A percentile compares a stretch with the other conserved stretches of the same genome.
phyloP scores from a whole-genome alignment of 2,113 vertebrate species.

The Gasterosteus nipponicus region DNA sequence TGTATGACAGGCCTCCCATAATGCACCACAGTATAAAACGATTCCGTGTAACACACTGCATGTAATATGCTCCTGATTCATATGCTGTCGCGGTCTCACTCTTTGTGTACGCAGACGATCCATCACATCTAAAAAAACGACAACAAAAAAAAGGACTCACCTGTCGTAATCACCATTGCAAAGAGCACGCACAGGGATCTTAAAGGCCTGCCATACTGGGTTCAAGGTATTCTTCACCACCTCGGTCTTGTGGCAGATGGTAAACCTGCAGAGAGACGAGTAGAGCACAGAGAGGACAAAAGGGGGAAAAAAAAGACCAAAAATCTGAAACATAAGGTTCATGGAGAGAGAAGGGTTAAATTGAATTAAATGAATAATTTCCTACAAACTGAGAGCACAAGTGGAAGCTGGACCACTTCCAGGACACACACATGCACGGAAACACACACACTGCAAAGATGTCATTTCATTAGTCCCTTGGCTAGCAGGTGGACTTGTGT shows the following conservation, averaged over 20 bases:
- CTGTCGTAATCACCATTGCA: conserved; percentile 95
- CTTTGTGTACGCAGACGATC: not conserved
- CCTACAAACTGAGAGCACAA: not conserved
- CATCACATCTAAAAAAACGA: not conserved
- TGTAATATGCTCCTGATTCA: no score
- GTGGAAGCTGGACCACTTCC: not conserved
- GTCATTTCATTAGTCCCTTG: conserved; percentile 52
- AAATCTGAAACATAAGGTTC: no score
- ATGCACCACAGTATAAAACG: not conserved
- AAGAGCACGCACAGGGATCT: conserved; percentile 89
- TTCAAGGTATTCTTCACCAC: conserved; percentile 93
- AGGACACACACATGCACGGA: conserved; percentile 8
- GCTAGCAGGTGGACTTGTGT: conserved; percentile 33
- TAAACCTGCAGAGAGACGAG: conserved; percentile 82
- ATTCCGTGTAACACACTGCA: no score
- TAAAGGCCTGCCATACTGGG: conserved; percentile 94
- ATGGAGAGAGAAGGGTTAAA: not conserved
- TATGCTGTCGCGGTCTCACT: not conserved
- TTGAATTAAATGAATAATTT: not conserved
- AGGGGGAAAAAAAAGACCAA: not conserved
- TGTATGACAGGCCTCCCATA: not conserved
- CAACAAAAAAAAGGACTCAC: conserved; percentile 64
- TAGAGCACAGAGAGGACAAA: not conserved
- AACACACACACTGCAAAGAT: conserved; percentile 27
- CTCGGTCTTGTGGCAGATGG: conserved; percentile 94